Conservation (phyloP, 2,888 invertebrate genomes). For the Adelphocoris suturalis region DNA sequence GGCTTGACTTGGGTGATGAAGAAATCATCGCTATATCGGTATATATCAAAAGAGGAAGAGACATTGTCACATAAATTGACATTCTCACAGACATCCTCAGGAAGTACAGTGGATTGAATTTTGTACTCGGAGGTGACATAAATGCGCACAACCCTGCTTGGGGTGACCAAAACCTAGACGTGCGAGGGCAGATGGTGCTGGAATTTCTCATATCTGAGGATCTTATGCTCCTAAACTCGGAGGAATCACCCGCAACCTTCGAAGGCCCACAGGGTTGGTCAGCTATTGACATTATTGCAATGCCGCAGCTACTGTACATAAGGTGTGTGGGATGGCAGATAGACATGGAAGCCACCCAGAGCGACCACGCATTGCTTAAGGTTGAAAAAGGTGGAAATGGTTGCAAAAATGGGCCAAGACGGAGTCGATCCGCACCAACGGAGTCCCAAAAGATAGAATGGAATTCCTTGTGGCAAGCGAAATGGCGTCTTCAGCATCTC, state of each 20-base stretch:
- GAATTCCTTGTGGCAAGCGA: neutral
- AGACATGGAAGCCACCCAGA: conserved; percentile 14
- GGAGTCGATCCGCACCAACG: neutral
- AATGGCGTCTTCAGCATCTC: neutral
- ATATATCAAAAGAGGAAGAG: neutral
- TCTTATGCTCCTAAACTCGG: neutral
- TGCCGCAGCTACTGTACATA: neutral
- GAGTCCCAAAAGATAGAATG: neutral
- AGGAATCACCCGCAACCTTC: conserved; percentile 18
- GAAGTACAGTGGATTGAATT: neutral
- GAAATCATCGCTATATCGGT: neutral
- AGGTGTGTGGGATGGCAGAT: neutral
- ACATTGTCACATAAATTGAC: neutral
- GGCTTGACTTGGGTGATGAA: neutral
- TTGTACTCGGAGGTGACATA: neutral
- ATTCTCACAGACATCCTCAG: neutral
- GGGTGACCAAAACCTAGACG: neutral
- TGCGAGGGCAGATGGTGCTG: neutral
- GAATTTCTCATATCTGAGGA: neutral
- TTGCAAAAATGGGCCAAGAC: too few relatives aligned
- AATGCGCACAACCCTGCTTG: conserved; percentile 14
- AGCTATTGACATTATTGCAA: conserved; percentile 1
- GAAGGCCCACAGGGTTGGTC: conserved; percentile 48
- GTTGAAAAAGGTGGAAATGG: neutral
- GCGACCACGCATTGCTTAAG: conserved; percentile 3